A percentile compares a stretch with the other conserved stretches of the same genome.
Evolutionary conservation across 1,140 invertebrate species (phyloP).

Genomic region (Pomacea maculata): DNA sequence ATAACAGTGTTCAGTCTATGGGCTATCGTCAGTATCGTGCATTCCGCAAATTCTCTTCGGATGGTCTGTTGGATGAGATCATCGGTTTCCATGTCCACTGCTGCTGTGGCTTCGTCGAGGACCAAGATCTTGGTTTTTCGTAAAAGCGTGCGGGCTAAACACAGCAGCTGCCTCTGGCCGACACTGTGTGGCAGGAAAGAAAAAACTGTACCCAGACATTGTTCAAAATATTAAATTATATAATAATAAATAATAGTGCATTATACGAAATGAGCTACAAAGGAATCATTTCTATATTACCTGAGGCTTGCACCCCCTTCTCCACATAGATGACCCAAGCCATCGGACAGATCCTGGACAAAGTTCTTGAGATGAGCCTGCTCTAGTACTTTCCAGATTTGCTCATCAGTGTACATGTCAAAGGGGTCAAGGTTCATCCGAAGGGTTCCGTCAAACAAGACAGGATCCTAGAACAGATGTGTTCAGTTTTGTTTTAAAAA

Average conservation of each 20-base stretch:
- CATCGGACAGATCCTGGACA: constrained; percentile 48
- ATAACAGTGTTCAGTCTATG: constrained; percentile 69
- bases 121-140: no score
- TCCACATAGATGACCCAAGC: constrained; percentile 56
- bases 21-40: constrained; percentile 44
- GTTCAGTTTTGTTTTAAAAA: neutral
- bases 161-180: no score
- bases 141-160: no score
- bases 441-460: constrained; percentile 83
- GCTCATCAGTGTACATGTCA: constrained; percentile 74
- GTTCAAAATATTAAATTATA: no score
- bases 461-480: constrained; percentile 66
- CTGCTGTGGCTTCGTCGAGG: no score
- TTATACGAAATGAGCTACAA: no score
- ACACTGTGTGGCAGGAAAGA: no score
- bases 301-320: constrained; percentile 66
- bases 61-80: constrained; percentile 67
- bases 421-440: constrained; percentile 89
- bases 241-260: no score
- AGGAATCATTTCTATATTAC: constrained; percentile 13
- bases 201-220: no score
- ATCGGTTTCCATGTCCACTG: constrained; percentile 36
- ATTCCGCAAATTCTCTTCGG: constrained; percentile 51
- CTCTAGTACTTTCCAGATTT: constrained; percentile 78
- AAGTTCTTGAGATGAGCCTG: constrained; percentile 67